phyloP scores from a whole-genome alignment of 1,140 invertebrate species.

The Leptoteleia sp. region DNA sequence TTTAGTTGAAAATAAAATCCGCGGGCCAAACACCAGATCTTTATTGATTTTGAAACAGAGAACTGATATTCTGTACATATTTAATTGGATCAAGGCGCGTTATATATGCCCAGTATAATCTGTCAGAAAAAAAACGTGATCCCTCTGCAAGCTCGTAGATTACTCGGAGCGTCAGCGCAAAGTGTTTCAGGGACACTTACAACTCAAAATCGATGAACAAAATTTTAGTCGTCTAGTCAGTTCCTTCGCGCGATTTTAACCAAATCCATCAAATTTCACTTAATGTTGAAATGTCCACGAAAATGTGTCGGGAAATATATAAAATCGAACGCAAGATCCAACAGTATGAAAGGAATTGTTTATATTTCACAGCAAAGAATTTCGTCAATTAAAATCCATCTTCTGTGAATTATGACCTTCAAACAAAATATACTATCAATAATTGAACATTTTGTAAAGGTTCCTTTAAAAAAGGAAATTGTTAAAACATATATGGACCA shows the following conservation, averaged over 20 bases:
- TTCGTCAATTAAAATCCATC: too few relatives aligned
- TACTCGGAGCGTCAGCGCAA: slow-evolving; percentile 11
- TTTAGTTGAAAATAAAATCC: too few relatives aligned
- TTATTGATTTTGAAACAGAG: slow-evolving; percentile 30
- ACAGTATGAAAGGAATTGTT: slow-evolving; percentile 40
- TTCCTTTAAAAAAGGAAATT: too few relatives aligned
- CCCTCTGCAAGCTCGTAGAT: slow-evolving; percentile 45
- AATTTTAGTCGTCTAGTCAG: too few relatives aligned
- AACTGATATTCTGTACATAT: slow-evolving; percentile 45
- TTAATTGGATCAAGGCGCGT: slow-evolving; percentile 28
- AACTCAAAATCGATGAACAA: neutral
- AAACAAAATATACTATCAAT: too few relatives aligned
- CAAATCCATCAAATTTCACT: neutral
- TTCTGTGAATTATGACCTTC: too few relatives aligned
- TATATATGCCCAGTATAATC: slow-evolving; percentile 5
- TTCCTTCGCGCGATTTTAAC: too few relatives aligned
- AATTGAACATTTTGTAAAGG: too few relatives aligned
- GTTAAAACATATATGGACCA: too few relatives aligned
- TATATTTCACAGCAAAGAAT: slow-evolving; percentile 36
- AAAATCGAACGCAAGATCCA: too few relatives aligned
- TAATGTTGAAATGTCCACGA: neutral
- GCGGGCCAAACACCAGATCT: neutral
- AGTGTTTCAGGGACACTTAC: neutral
- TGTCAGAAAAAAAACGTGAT: slow-evolving; percentile 47
- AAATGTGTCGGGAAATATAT: too few relatives aligned